Percentiles rank a stretch among this genome's conserved stretches.
These are phyloP conservation scores for Rhinella marina DNA, from an alignment of 2,797 vertebrate genomes.

Conservation along the genomic window DNA sequence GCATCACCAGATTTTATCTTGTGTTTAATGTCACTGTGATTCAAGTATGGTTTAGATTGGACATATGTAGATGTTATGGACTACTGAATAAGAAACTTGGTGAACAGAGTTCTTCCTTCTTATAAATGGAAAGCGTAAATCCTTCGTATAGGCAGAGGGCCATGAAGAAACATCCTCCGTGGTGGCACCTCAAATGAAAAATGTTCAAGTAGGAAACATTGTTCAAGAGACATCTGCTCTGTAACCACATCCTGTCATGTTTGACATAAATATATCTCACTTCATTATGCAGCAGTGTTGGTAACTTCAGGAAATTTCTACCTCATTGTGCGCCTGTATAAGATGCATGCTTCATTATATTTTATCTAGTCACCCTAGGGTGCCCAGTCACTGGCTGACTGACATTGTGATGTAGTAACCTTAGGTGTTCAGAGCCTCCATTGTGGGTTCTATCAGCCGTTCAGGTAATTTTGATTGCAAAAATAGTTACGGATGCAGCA, in stretches of 20 bases:
- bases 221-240: not conserved
- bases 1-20: not conserved
- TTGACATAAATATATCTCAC: not conserved
- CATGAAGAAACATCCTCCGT: not conserved
- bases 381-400: not conserved
- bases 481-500: too few relatives aligned
- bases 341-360: not conserved
- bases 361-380: not conserved
- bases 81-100: not conserved
- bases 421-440: not conserved
- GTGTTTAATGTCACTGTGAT: not conserved
- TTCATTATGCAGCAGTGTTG: not conserved
- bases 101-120: not conserved
- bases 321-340: not conserved
- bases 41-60: not conserved
- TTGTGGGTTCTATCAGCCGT: not conserved
- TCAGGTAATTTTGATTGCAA: too few relatives aligned
- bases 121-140: not conserved
- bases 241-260: conserved; percentile 30
- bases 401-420: not conserved
- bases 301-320: not conserved
- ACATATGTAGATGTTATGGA: not conserved
- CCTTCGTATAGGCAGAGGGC: not conserved
- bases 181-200: not conserved
- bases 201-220: not conserved